Conservation (phyloP, 2,888 invertebrate species). For the Drosophila eohydei region DNA sequence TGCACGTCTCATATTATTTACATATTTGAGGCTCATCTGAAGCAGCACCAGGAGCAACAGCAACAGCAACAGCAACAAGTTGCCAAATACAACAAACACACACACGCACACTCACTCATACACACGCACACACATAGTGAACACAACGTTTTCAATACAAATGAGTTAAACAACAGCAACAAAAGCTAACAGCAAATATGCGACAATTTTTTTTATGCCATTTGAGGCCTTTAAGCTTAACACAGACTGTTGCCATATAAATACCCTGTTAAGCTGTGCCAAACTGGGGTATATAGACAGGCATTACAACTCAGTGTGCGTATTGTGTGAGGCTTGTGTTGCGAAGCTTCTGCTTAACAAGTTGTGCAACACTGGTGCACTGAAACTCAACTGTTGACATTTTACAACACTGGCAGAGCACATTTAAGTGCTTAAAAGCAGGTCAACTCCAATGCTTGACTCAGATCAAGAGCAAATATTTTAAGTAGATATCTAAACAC, state of each 20-base stretch:
- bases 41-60: slow-evolving; percentile 32
- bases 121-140: slow-evolving; percentile 13
- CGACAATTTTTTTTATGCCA: slow-evolving; percentile 48
- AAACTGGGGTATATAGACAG: neutral
- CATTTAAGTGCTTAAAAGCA: too few species aligned
- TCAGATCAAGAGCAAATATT: neutral
- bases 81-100: slow-evolving; percentile 31
- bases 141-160: slow-evolving; percentile 58
- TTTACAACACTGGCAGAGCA: neutral
- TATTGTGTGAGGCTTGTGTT: too few species aligned
- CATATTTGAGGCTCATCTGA: slow-evolving; percentile 56
- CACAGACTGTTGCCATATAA: slow-evolving; percentile 1
- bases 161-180: slow-evolving; percentile 51
- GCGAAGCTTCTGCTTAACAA: neutral
- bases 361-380: neutral
- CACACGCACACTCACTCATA: slow-evolving; percentile 2
- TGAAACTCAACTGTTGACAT: neutral
- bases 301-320: too few species aligned
- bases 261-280: neutral
- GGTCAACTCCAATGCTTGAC: too few species aligned
- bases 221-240: slow-evolving; percentile 36
- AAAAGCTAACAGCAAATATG: slow-evolving; percentile 32
- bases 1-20: slow-evolving; percentile 63
- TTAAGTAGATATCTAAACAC: neutral
- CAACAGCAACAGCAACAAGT: slow-evolving; percentile 56